These are phyloP conservation scores for Passerina amoena DNA, from an alignment of 2,113 vertebrate genomes.

Conservation along the genomic window DNA sequence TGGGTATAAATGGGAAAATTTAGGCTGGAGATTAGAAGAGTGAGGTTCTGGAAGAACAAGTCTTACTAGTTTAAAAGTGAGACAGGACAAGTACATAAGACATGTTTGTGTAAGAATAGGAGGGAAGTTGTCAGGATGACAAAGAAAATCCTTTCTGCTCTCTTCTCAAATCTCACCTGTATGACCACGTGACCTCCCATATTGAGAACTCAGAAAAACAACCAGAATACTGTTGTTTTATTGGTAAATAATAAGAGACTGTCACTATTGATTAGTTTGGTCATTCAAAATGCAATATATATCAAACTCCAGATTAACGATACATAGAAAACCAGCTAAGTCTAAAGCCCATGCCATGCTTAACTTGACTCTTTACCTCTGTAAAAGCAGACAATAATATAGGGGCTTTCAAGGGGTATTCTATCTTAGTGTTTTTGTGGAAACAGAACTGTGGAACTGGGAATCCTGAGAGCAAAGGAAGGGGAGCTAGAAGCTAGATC, in stretches of 20 bases:
- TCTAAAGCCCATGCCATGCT: background rate
- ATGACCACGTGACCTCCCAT: background rate
- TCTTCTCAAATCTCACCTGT: background rate
- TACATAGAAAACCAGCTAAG: background rate
- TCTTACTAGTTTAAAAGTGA: conserved; percentile 18
- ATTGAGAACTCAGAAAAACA: background rate
- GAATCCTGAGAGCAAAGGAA: background rate
- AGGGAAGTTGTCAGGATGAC: background rate
- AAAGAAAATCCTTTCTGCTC: background rate
- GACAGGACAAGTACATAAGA: background rate
- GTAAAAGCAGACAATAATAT: background rate
- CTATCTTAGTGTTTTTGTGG: background rate
- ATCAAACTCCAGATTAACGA: background rate
- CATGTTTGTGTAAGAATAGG: background rate
- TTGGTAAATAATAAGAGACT: background rate
- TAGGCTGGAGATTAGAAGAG: background rate
- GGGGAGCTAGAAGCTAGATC: background rate
- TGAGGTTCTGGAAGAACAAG: conserved; percentile 15
- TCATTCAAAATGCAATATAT: background rate
- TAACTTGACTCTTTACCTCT: background rate
- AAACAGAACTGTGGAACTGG: background rate
- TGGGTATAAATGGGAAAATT: conserved; percentile 37
- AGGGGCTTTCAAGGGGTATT: accelerated
- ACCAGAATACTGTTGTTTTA: background rate
- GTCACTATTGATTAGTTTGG: background rate